phyloP scores from a whole-genome alignment of 2,888 invertebrate species.

The Blera fallax region DNA sequence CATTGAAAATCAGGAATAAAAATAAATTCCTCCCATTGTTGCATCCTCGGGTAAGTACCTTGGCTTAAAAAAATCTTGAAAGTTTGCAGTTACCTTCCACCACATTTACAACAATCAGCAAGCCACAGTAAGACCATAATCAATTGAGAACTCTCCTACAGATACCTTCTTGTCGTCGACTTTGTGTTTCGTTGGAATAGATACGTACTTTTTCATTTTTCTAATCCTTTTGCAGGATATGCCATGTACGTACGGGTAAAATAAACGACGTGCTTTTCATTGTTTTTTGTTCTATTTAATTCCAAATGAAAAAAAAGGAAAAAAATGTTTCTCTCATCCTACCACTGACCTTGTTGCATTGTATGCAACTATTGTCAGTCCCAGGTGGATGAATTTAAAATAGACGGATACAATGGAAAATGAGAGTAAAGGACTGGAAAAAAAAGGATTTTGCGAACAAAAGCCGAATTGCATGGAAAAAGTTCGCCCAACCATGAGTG shows the following conservation, averaged over 20 bases:
- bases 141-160: conserved; percentile 3
- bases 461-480: background rate
- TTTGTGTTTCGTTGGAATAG: background rate
- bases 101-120: conserved; percentile 1
- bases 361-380: conserved; percentile 23
- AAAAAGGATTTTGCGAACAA: background rate
- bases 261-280: background rate
- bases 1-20: background rate
- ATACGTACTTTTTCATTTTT: background rate
- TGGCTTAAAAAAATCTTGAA: background rate
- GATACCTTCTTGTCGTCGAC: background rate
- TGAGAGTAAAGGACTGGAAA: background rate
- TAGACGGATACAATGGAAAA: conserved; percentile 20
- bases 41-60: background rate
- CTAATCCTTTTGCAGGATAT: background rate
- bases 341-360: conserved; percentile 25
- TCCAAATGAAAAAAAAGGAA: conserved; percentile 1
- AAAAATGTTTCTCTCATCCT: background rate
- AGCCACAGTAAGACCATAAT: conserved; percentile 14
- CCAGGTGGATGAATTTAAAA: conserved; percentile 34
- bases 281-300: conserved; percentile 12
- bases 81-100: background rate
- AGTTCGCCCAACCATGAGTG: conserved; percentile 11
- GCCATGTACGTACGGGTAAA: background rate
- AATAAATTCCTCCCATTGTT: background rate